Percentiles rank a stretch among this genome's conserved stretches.
Evolutionary conservation across 2,113 vertebrate genomes (phyloP).

Genomic region (Gnathonemus longibarbis): DNA sequence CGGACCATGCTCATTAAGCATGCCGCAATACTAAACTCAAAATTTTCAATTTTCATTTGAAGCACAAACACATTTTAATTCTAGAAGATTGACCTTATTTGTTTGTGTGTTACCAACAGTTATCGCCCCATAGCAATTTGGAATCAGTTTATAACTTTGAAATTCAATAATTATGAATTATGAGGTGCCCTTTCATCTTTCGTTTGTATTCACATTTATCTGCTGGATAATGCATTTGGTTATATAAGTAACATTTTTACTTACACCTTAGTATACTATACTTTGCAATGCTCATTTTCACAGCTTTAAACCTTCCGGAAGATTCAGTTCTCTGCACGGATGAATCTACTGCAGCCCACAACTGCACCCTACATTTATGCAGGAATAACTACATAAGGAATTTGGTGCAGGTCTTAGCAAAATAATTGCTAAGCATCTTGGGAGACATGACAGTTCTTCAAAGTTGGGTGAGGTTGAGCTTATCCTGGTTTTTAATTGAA

Average conservation of each 20-base stretch:
- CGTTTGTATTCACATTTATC: neutral
- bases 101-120: neutral
- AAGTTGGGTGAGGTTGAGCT: neutral
- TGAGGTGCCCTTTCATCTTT: neutral
- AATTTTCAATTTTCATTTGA: neutral
- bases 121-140: neutral
- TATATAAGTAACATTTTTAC: neutral
- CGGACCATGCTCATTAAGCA: neutral
- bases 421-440: neutral
- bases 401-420: neutral
- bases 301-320: neutral
- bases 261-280: neutral
- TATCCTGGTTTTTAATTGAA: neutral
- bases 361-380: neutral
- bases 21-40: neutral
- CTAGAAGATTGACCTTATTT: neutral
- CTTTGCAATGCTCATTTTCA: neutral
- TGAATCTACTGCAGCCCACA: neutral
- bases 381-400: neutral
- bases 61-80: neutral
- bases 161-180: neutral
- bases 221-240: neutral
- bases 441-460: neutral
- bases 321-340: neutral
- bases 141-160: neutral